These are phyloP conservation scores for Indicator indicator DNA, from an alignment of 2,113 vertebrate species.

Conservation along the genomic window DNA sequence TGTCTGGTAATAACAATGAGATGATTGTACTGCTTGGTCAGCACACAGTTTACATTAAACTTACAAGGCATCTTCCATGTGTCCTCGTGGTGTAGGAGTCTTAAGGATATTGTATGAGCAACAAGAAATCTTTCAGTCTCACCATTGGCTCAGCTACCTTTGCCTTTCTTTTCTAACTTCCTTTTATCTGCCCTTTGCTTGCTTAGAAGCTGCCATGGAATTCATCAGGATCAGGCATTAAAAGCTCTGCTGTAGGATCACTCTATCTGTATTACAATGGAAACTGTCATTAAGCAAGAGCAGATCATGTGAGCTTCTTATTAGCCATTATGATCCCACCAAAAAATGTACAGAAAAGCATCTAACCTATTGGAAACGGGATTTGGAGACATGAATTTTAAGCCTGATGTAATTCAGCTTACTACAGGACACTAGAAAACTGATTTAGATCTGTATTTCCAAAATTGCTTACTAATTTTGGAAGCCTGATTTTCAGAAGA, in stretches of 20 bases:
- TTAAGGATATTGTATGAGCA: background rate
- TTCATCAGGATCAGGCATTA: background rate
- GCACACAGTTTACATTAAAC: background rate
- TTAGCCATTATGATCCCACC: background rate
- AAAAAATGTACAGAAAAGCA: background rate
- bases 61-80: background rate
- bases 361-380: background rate
- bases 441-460: background rate
- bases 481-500: background rate
- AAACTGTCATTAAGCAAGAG: background rate
- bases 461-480: background rate
- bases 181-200: background rate
- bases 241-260: background rate
- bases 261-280: background rate
- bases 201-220: background rate
- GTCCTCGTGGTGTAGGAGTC: background rate
- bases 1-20: background rate
- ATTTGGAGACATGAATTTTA: background rate
- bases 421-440: background rate
- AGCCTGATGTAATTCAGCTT: background rate
- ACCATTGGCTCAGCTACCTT: background rate
- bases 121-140: background rate
- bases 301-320: background rate
- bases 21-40: background rate
- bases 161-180: background rate